A percentile compares a stretch with the other conserved stretches of the same genome.
These are phyloP conservation scores for Halisarca cf. caerulea DNA, from an alignment of 37 sponge, comb jelly and placozoan genomes.

Conservation along the genomic window DNA sequence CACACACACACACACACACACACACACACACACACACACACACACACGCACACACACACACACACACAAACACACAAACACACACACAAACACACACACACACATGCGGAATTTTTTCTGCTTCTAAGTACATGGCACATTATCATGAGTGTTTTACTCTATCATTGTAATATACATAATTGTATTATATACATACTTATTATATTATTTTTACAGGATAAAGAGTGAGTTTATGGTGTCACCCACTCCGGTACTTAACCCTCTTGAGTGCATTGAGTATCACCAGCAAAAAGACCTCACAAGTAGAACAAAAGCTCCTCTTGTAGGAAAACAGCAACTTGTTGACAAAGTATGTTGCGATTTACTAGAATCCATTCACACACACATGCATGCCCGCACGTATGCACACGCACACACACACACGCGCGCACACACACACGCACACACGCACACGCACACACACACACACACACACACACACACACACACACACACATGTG, in stretches of 20 bases:
- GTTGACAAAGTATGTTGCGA: constrained; percentile 15
- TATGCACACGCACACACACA: not conserved
- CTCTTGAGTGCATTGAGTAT: not conserved
- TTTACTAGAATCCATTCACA: too few species aligned
- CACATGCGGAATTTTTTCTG: too few species aligned
- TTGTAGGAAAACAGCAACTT: not conserved
- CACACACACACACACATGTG: not conserved
- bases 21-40: not conserved
- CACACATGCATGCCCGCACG: too few species aligned
- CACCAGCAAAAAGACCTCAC: not conserved
- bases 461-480: constrained; percentile 23
- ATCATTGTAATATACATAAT: too few species aligned
- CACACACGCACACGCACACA: constrained; percentile 28
- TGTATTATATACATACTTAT: too few species aligned
- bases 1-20: not conserved
- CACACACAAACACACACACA: not conserved
- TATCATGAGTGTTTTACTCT: too few species aligned
- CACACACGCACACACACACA: not conserved
- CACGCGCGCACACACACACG: constrained; percentile 20
- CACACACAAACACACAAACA: not conserved
- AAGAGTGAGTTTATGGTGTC: not conserved
- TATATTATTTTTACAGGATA: too few species aligned
- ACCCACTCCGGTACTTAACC: not conserved
- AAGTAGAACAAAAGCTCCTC: not conserved
- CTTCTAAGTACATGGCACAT: too few species aligned